A percentile compares a stretch with the other conserved stretches of the same genome.
Evolutionary conservation across 2,113 vertebrate species (phyloP).

Genomic region (Picathartes gymnocephalus): DNA sequence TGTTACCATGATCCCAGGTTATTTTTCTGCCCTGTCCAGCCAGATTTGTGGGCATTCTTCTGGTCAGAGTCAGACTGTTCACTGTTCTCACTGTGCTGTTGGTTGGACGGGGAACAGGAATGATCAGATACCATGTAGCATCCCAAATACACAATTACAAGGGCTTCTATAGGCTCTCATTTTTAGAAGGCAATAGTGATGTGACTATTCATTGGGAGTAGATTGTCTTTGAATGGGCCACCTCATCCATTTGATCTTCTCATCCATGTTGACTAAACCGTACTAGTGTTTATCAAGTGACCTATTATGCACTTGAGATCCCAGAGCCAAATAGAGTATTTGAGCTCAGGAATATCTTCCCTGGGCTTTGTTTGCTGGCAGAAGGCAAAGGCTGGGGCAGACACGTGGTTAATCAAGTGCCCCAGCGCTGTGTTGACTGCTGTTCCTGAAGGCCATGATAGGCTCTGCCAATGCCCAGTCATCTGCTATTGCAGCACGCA

Average conservation of each 20-base stretch:
- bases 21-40: not conserved
- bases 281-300: not conserved
- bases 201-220: not conserved
- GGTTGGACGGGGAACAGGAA: not conserved
- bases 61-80: not conserved
- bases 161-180: not conserved
- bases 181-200: not conserved
- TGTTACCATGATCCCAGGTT: not conserved
- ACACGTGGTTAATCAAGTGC: not conserved
- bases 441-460: not conserved
- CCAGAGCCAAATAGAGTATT: not conserved
- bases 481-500: not conserved
- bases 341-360: not conserved
- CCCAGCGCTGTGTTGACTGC: not conserved
- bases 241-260: not conserved
- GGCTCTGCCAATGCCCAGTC: not conserved
- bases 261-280: not conserved
- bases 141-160: not conserved
- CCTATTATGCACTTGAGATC: not conserved
- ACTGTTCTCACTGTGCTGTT: not conserved
- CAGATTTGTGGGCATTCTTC: not conserved
- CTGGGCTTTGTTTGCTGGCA: not conserved
- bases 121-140: not conserved
- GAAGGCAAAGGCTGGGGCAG: not conserved
- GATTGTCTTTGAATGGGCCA: not conserved